Percentiles rank a stretch among this genome's conserved stretches.
phyloP scores from a whole-genome alignment of 1,140 invertebrate genomes.

The Drosophila truncata region DNA sequence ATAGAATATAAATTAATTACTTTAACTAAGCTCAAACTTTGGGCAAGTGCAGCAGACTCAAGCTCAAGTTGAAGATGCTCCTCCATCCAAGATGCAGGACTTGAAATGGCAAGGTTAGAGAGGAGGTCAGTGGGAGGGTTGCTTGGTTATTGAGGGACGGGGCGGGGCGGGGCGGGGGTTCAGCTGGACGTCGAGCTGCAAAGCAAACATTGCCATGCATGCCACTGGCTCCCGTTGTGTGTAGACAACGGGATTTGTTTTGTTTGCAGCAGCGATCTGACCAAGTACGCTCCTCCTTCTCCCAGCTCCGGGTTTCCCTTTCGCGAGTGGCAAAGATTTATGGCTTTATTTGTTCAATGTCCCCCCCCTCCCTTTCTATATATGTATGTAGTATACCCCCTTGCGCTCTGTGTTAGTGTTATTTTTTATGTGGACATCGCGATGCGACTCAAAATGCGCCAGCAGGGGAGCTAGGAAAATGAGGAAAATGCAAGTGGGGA shows the following conservation, averaged over 20 bases:
- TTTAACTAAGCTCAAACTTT: neutral
- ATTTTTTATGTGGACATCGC: constrained; percentile 55
- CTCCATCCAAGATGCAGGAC: constrained; percentile 36
- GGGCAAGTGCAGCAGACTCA: constrained; percentile 12
- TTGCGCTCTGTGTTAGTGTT: constrained; percentile 45
- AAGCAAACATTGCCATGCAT: constrained; percentile 69
- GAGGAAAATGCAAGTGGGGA: neutral
- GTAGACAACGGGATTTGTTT: constrained; percentile 74
- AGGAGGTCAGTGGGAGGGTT: neutral
- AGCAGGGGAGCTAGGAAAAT: neutral
- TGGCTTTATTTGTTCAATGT: constrained; percentile 76
- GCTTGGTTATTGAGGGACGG: neutral
- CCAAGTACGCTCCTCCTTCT: constrained; percentile 21
- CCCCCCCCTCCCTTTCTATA: neutral
- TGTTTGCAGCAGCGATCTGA: constrained; percentile 71
- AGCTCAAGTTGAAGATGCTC: constrained; percentile 28
- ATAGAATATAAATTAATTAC: too few relatives aligned
- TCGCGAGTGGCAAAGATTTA: constrained; percentile 71
- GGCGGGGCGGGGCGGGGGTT: too few relatives aligned
- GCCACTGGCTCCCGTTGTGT: constrained; percentile 60
- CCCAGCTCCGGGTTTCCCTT: neutral
- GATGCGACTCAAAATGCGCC: constrained; percentile 47
- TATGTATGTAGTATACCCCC: too few relatives aligned
- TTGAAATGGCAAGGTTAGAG: constrained; percentile 11
- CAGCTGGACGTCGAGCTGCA: constrained; percentile 9